Conservation (phyloP, 2,797 vertebrate species). For the Sphenopsis melanotis region DNA sequence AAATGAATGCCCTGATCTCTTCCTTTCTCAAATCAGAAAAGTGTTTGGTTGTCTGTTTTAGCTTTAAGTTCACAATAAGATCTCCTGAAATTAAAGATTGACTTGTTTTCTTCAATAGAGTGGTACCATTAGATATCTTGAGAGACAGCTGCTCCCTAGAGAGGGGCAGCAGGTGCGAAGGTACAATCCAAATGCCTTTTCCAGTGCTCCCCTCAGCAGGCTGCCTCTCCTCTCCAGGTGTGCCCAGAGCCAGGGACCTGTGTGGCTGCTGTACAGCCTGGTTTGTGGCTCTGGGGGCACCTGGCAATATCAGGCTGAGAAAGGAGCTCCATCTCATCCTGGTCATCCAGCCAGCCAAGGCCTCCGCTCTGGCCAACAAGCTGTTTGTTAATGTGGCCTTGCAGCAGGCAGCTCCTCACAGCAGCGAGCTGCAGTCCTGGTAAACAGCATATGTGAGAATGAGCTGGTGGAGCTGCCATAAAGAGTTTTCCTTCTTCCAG, state of each 20-base stretch:
- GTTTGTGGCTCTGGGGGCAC: not conserved
- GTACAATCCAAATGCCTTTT: not conserved
- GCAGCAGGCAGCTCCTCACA: not conserved
- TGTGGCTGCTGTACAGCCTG: rapidly evolving
- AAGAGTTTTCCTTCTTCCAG: not conserved
- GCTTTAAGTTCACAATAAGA: not conserved
- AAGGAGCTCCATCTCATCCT: not conserved
- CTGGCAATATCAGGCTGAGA: not conserved
- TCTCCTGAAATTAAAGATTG: not conserved
- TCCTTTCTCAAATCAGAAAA: not conserved
- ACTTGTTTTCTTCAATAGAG: not conserved
- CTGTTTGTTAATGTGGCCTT: not conserved
- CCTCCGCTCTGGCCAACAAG: not conserved
- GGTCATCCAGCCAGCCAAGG: not conserved
- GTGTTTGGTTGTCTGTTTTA: not conserved
- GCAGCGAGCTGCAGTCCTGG: not conserved
- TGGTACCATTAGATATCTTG: not conserved
- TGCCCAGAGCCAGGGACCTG: not conserved
- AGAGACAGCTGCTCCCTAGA: not conserved
- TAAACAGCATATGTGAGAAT: not conserved
- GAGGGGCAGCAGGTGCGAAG: not conserved
- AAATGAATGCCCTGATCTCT: not conserved
- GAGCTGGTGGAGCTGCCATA: not conserved
- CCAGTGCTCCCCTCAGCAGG: rapidly evolving
- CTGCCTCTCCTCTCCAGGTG: rapidly evolving